A percentile compares a stretch with the other conserved stretches of the same genome.
phyloP scores from a whole-genome alignment of 1,140 invertebrate genomes.

The Alviniconcha marisindica region DNA sequence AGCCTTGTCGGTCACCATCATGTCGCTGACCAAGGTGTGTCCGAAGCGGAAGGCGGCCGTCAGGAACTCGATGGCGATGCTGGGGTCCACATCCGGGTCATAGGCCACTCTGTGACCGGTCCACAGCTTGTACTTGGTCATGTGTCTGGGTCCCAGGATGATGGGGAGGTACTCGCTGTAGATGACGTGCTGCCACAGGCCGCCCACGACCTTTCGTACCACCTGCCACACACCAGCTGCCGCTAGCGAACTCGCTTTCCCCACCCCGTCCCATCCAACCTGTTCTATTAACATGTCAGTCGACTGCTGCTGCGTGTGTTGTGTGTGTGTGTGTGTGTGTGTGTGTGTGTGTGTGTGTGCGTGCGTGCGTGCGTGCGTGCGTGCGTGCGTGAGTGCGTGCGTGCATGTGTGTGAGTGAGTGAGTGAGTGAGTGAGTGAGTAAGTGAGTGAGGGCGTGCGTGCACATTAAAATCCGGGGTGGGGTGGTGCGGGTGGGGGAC shows the following conservation, averaged over 20 bases:
- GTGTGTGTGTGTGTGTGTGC: neutral
- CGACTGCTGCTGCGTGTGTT: too few species aligned
- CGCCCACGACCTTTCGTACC: conserved; percentile 67
- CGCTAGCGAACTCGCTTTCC: neutral
- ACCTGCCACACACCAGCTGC: conserved; percentile 17
- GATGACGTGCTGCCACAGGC: conserved; percentile 88
- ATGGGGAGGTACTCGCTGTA: conserved; percentile 93
- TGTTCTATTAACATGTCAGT: too few species aligned
- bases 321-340: neutral
- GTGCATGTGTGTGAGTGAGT: neutral
- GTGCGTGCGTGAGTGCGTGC: neutral
- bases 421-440: neutral
- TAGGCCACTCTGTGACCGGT: conserved; percentile 77
- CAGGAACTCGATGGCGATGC: conserved; percentile 84
- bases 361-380: neutral
- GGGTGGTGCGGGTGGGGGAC: neutral
- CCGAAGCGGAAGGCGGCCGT: conserved; percentile 79
- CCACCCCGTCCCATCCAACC: too few species aligned
- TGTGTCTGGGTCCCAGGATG: conserved; percentile 80
- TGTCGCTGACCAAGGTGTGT: conserved; percentile 80
- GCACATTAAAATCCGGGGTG: neutral
- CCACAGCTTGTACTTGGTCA: conserved; percentile 46
- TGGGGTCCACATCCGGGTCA: conserved; percentile 86
- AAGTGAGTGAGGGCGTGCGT: neutral
- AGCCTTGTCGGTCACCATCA: conserved; percentile 38